Evolutionary conservation across 2,113 vertebrate species (phyloP), one percentile per base, ranked within the genome.

Genomic region (Anthoscopus minutus): DNA sequence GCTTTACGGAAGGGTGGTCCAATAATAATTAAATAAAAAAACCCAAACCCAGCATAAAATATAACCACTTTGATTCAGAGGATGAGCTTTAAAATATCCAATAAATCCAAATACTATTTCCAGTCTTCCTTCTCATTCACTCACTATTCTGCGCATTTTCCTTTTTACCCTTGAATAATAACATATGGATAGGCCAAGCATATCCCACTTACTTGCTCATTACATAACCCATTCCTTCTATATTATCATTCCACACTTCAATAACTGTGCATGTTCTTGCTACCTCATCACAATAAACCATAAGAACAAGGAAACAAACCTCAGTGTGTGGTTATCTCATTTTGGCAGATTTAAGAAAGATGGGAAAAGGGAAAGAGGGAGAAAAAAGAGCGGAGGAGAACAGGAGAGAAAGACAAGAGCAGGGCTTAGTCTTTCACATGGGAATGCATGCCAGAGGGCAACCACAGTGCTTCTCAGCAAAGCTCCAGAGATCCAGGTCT

Each of bases 101-200:
- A 53, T 69, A 65, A 72, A 88, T n/a, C 42, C 45, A 72, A 94
- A 82, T 11, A 37, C 28, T 76, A 60, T 35, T 80, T 93, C 35
- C 47, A 74, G 56, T 81, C 33, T 82, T 90, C 51, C 56, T 61
- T 80, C 62, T 73, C 5, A 0, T 58, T 56, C 9, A 3, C 44
- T 81, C 56, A 78, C 60, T 78, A 3, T 28, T 93, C 48, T 40
- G 40, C 6, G 2, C n/a, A 28, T 47, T 90, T 72, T 88, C 17
- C 33, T 74, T 71, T 60, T 35, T 62, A 77, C 15, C 11, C 11
- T 28, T 77, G 22, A 79, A 7, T 45, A 79, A 7, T 45, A 89
- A 72, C 45, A 69, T 38, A 71, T 4, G 37, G 65, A 53, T 6
- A 86, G 31, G 24, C 44, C 64, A 81, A 74, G 19, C 13, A 27